These are phyloP conservation scores for Clytia hemisphaerica DNA, from an alignment of 30 jellyfish, hydroid and myxozoan species.

Conservation along the genomic window DNA sequence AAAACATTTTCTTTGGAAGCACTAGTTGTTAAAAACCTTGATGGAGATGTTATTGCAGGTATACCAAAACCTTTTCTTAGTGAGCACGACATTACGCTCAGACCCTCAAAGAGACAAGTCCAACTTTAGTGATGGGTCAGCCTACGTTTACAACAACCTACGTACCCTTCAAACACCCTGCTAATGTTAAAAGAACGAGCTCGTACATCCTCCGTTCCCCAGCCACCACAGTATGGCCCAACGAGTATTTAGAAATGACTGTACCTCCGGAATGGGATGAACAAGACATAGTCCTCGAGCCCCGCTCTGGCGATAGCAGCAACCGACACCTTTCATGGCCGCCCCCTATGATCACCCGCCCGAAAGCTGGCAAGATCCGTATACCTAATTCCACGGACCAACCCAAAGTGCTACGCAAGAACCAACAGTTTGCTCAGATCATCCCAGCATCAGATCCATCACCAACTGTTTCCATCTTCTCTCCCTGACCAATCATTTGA, in stretches of 20 bases:
- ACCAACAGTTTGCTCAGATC: too few relatives aligned
- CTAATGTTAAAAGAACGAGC: neutral
- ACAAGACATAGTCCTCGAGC: neutral
- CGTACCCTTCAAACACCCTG: neutral
- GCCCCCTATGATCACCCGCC: neutral
- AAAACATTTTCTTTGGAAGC: neutral
- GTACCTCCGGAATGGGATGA: neutral
- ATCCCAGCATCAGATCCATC: too few relatives aligned
- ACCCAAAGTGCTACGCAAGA: too few relatives aligned
- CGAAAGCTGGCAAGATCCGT: neutral
- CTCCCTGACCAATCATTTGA: too few relatives aligned
- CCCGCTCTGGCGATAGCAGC: conserved; percentile 3
- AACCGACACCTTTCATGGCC: neutral
- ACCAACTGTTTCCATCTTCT: too few relatives aligned
- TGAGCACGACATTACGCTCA: neutral
- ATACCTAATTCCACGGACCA: neutral
- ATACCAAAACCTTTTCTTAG: neutral
- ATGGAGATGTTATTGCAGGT: neutral
- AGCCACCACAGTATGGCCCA: neutral
- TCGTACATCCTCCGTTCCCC: neutral
- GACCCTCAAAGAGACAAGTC: neutral
- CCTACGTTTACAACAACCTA: conserved; percentile 5
- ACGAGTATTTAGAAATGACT: neutral
- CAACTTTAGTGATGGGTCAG: neutral
- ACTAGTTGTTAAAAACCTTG: conserved; percentile 1